Evolutionary conservation across 2,888 invertebrate genomes (phyloP).

Genomic region (Antheraea yamamai): DNA sequence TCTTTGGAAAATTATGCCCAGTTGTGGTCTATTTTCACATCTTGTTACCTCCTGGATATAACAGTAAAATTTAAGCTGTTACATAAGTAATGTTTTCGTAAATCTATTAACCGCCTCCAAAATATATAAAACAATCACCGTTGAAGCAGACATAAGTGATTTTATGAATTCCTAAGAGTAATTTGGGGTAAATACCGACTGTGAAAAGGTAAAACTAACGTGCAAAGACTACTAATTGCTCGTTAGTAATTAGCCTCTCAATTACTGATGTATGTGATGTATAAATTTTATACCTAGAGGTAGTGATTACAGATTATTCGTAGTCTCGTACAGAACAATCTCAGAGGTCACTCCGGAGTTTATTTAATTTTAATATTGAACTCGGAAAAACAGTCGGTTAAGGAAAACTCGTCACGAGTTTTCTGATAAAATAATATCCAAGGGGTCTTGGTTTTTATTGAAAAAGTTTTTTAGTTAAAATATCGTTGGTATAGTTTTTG

Average conservation of each 20-base stretch:
- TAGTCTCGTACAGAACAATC: background rate
- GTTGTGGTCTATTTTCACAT: too few species aligned
- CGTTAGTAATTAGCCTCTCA: too few species aligned
- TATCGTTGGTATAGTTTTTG: background rate
- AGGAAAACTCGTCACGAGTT: background rate
- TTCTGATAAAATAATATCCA: background rate
- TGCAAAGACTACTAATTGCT: too few species aligned
- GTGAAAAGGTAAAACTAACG: background rate
- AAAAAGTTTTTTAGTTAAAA: background rate
- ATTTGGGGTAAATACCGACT: too few species aligned
- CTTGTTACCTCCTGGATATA: too few species aligned
- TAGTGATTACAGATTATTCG: background rate
- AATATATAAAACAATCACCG: background rate
- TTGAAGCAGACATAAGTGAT: too few species aligned
- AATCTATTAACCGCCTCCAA: background rate
- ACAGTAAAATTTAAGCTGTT: too few species aligned
- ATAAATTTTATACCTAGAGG: background rate
- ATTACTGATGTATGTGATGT: background rate
- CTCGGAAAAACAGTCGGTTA: background rate
- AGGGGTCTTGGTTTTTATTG: background rate
- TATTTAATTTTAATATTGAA: background rate
- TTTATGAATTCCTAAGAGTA: too few species aligned
- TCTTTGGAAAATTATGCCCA: too few species aligned
- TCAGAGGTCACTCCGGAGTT: background rate
- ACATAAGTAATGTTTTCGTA: background rate